These are phyloP conservation scores for Drosophila nr. perissopoda DNA, from an alignment of 2,888 invertebrate genomes.

Conservation along the genomic window DNA sequence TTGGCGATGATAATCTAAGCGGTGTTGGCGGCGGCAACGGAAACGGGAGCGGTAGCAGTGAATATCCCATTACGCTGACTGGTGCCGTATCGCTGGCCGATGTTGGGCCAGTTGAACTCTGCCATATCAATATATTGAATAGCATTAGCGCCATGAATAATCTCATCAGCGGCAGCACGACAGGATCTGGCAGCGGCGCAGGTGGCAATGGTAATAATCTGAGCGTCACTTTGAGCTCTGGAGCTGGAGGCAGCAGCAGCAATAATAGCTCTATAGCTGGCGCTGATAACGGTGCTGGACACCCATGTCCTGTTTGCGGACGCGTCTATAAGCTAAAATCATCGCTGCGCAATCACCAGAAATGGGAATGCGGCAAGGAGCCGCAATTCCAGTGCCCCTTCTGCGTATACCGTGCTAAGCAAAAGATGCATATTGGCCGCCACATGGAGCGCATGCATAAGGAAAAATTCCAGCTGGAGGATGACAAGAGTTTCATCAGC, in stretches of 20 bases:
- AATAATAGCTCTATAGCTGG: constrained; percentile 55
- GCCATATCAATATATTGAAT: constrained; percentile 82
- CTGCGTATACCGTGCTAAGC: constrained; percentile 93
- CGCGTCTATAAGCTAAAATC: constrained; percentile 94
- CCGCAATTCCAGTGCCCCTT: constrained; percentile 93
- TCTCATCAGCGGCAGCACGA: constrained; percentile 81
- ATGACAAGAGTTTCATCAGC: constrained; percentile 82
- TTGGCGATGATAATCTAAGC: constrained; percentile 68
- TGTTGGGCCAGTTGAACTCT: constrained; percentile 76
- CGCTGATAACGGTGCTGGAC: constrained; percentile 86
- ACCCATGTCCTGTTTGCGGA: constrained; percentile 93
- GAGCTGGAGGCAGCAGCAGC: constrained; percentile 38
- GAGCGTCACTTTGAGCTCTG: constrained; percentile 12
- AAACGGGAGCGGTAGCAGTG: constrained; percentile 69
- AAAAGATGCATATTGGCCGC: constrained; percentile 93
- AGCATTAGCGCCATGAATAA: constrained; percentile 84
- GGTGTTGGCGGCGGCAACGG: constrained; percentile 46
- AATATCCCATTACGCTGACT: constrained; percentile 77
- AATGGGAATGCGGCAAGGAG: constrained; percentile 94
- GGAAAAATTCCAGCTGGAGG: constrained; percentile 86
- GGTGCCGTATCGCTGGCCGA: constrained; percentile 79
- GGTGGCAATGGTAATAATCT: constrained; percentile 45
- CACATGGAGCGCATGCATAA: constrained; percentile 94
- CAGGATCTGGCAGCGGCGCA: constrained; percentile 54
- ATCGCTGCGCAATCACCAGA: constrained; percentile 92